These are phyloP conservation scores for Cyprinodon brontotheroides DNA, from an alignment of 2,113 vertebrate species.

Conservation along the genomic window DNA sequence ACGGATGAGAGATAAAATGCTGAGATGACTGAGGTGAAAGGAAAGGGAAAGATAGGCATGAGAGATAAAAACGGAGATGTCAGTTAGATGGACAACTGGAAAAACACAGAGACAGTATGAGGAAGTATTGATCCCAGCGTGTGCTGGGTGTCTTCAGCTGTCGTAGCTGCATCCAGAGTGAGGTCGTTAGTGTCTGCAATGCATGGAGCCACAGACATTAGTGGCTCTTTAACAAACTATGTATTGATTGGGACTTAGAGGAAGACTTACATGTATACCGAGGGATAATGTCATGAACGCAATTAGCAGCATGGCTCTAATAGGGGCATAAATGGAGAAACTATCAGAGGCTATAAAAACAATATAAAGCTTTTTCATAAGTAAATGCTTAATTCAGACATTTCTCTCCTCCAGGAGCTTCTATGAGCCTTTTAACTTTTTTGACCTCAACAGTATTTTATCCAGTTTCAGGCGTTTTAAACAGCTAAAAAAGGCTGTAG, in stretches of 20 bases:
- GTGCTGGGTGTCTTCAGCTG: constrained; percentile 70
- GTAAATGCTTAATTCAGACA: constrained; percentile 43
- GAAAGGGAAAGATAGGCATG: constrained; percentile 28
- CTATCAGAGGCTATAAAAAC: constrained; percentile 22
- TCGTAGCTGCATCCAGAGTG: constrained; percentile 56
- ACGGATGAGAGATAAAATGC: constrained; percentile 42
- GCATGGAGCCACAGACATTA: constrained; percentile 69
- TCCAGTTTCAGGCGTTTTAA: constrained; percentile 38
- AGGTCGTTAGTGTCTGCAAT: constrained; percentile 72
- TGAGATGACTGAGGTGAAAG: constrained; percentile 44
- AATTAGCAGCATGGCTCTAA: constrained; percentile 67
- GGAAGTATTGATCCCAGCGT: constrained; percentile 66
- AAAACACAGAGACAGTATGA: constrained; percentile 34
- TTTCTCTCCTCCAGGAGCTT: constrained; percentile 27
- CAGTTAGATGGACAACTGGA: constrained; percentile 42
- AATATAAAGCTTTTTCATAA: neutral
- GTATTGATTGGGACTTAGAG: constrained; percentile 71
- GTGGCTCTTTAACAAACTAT: constrained; percentile 77
- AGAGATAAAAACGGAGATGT: constrained; percentile 28
- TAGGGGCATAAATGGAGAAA: constrained; percentile 27
- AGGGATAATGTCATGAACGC: constrained; percentile 63
- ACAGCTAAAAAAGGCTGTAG: constrained; percentile 50
- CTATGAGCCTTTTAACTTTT: constrained; percentile 61
- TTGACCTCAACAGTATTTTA: constrained; percentile 29
- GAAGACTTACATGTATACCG: constrained; percentile 61